A percentile compares a stretch with the other conserved stretches of the same genome.
phyloP scores from a whole-genome alignment of 1,140 invertebrate species.

The Aphaenogaster floridana region DNA sequence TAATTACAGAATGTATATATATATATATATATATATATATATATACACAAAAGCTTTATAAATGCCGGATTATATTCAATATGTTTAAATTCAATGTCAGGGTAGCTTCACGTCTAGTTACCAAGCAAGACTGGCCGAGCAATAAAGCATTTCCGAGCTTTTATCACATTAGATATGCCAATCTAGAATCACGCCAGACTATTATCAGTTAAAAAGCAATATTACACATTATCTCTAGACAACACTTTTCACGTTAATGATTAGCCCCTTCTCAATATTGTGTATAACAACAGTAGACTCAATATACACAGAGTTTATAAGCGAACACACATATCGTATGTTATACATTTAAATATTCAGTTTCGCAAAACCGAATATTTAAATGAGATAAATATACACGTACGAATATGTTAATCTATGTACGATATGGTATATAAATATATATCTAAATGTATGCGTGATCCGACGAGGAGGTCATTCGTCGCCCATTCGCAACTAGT shows the following conservation, averaged over 20 bases:
- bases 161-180: conserved; percentile 63
- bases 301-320: not conserved
- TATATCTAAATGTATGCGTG: not conserved
- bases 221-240: conserved; percentile 20
- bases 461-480: not conserved
- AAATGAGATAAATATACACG: not conserved
- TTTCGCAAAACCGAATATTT: not conserved
- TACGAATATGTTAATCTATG: not conserved
- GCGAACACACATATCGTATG: not conserved
- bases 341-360: not conserved
- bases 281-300: conserved; percentile 5
- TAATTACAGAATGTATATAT: not conserved
- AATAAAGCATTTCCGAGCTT: conserved; percentile 16
- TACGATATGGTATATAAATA: not conserved
- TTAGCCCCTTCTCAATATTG: conserved; percentile 21
- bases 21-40: no score
- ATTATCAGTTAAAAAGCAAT: conserved; percentile 70
- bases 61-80: not conserved
- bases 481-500: not conserved
- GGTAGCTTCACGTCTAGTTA: not conserved
- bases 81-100: not conserved
- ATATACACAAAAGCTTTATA: not conserved
- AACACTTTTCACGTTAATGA: conserved; percentile 19
- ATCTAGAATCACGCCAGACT: conserved; percentile 74
- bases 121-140: conserved; percentile 1